Evolutionary conservation across 2,113 vertebrate genomes (phyloP).

Genomic region (Charadrius vociferus): DNA sequence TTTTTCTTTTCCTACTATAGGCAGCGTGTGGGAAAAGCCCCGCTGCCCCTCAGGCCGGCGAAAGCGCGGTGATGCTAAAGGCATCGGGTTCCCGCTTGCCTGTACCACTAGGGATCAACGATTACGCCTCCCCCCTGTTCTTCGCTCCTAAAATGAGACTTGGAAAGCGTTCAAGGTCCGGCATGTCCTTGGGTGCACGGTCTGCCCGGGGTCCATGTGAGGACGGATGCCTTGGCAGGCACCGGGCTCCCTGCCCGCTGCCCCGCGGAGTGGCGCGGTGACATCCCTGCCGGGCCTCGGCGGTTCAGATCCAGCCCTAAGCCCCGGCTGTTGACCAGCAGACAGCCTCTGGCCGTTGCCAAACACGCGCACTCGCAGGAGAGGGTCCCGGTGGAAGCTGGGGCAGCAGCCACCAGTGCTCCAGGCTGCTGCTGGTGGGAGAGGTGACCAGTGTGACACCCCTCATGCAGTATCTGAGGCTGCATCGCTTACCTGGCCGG

Average conservation of each 20-base stretch:
- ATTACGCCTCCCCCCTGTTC: rapidly evolving
- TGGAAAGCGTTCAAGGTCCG: rapidly evolving
- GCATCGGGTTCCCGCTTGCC: background rate
- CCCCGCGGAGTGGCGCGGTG: background rate
- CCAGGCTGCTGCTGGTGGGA: background rate
- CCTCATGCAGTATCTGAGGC: rapidly evolving
- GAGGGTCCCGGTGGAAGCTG: background rate
- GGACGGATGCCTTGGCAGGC: rapidly evolving
- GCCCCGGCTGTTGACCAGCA: rapidly evolving
- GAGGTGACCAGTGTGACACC: rapidly evolving
- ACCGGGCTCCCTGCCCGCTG: rapidly evolving
- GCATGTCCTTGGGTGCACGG: rapidly evolving
- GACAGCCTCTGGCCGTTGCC: rapidly evolving
- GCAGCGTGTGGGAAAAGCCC: background rate
- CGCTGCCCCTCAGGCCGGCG: rapidly evolving
- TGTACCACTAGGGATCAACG: rapidly evolving
- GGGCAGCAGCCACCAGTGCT: background rate
- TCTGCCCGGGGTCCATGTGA: rapidly evolving
- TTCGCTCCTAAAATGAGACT: rapidly evolving
- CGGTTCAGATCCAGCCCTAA: rapidly evolving
- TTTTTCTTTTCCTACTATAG: rapidly evolving
- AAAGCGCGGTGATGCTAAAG: background rate
- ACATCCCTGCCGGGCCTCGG: background rate
- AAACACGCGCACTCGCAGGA: rapidly evolving
- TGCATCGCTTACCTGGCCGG: rapidly evolving